phyloP scores from a whole-genome alignment of 2,797 vertebrate species.

The Neosalanx taihuensis region DNA sequence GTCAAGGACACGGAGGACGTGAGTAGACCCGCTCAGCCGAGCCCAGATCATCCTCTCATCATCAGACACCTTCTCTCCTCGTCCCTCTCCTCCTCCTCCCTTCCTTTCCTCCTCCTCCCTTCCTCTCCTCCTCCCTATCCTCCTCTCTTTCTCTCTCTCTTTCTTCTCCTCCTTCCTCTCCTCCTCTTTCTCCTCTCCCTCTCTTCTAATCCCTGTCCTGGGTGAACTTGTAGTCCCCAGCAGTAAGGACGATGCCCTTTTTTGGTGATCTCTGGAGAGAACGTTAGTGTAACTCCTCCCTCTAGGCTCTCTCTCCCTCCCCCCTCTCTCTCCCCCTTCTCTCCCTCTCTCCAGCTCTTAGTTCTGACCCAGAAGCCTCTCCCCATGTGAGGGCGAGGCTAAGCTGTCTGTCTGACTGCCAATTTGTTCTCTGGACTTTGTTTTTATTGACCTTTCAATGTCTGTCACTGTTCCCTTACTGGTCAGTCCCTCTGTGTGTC shows the following conservation, averaged over 20 bases:
- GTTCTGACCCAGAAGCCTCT: constrained; percentile 1
- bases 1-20: constrained; percentile 99
- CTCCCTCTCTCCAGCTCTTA: neutral
- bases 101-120: neutral
- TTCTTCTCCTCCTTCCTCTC: too few species aligned
- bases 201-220: neutral
- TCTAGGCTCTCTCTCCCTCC: constrained; percentile 13
- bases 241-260: constrained; percentile 69
- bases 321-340: constrained; percentile 6
- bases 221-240: constrained; percentile 47
- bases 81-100: neutral
- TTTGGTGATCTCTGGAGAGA: constrained; percentile 69
- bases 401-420: constrained; percentile 26
- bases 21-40: constrained; percentile 58
- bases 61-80: neutral
- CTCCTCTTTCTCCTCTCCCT: too few species aligned
- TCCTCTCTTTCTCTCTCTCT: neutral
- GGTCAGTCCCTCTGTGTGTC: constrained; percentile 48
- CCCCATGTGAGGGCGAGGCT: neutral
- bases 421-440: constrained; percentile 37
- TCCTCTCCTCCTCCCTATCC: neutral
- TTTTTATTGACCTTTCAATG: constrained; percentile 51
- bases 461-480: constrained; percentile 23
- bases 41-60: neutral
- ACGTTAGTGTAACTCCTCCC: constrained; percentile 54